Percentiles rank a stretch among this genome's conserved stretches.
Conservation (phyloP, 2,888 invertebrate genomes). For the Mycalesis mineus region DNA sequence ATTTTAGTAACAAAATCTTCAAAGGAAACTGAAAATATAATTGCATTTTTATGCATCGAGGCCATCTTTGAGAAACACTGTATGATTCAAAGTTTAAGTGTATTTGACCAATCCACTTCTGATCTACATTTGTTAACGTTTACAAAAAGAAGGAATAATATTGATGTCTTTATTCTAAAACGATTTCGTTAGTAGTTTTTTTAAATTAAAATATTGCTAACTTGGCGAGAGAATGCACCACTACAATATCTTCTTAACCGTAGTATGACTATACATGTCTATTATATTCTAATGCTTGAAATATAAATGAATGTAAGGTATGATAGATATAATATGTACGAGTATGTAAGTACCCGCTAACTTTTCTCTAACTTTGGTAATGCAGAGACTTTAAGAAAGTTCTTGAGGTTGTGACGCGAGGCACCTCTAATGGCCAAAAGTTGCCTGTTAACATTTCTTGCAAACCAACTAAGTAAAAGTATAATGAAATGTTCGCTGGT, state of each 20-base stretch:
- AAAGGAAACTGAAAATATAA: constrained; percentile 24
- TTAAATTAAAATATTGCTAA: no score
- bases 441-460: neutral
- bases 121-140: no score
- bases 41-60: constrained; percentile 22
- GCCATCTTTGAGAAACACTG: constrained; percentile 18
- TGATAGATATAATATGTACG: neutral
- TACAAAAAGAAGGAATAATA: no score
- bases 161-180: no score
- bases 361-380: neutral
- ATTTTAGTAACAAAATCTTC: constrained; percentile 20
- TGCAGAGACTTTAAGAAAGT: neutral
- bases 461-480: neutral
- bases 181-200: no score
- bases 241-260: no score
- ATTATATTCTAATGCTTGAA: no score
- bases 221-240: no score
- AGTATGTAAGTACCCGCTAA: neutral
- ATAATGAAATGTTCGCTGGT: no score
- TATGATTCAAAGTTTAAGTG: neutral
- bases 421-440: neutral
- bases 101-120: no score
- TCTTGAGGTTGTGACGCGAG: neutral
- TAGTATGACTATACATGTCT: no score
- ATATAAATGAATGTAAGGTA: no score